Evolutionary conservation across 2,797 vertebrate genomes (phyloP), one percentile per base, ranked within the genome.

Genomic region (Macropodus opercularis): DNA sequence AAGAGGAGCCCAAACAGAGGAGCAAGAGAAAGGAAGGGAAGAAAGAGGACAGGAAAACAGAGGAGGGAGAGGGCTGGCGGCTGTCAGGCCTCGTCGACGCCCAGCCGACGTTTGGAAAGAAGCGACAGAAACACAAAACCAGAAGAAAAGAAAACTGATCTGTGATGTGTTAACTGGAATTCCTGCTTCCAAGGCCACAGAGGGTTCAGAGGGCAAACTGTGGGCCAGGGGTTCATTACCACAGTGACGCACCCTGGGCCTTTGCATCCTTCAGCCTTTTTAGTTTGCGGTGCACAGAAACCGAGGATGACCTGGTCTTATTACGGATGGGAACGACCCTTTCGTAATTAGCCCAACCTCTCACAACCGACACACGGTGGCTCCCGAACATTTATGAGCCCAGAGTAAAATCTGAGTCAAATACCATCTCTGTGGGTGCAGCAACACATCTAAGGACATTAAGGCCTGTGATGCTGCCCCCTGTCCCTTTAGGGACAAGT

Each of bases 121-220:
- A 92, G 58, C 34, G 27, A 53, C 71, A 73, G 40, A 72, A 44
- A 69, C 57, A 82, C 61, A 82, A 80, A 73, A 77, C 44, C 8
- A 54, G 38, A 66, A 81, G 48, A 79, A 78, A 82, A 81, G 79
- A 80, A 47, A 74, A 81, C 73, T 52, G 77, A 84, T 79, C 87
- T 90, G 89, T 84, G 92, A 90, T 82, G 94, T 94, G 91, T 89
- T 95, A 93, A 95, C 94, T 92, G 84, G 85, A 94, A 96, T 97
- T 95, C 94, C 92, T 93, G 70, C 87, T 90, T 69, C 90, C 62
- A 68, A 92, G 93, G 88, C 79, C 87, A 86, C 73, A 15, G 12
- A 67, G 74, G 89, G 90, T 90, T 89, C 91, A 91, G 79, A 90
- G 91, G 90, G 89, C 92, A 92, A 89, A 85, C 68, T 15, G 77